Evolutionary conservation across 2,113 vertebrate species (phyloP), one percentile per base, ranked within the genome.

Genomic region (Eleginops maclovinus): DNA sequence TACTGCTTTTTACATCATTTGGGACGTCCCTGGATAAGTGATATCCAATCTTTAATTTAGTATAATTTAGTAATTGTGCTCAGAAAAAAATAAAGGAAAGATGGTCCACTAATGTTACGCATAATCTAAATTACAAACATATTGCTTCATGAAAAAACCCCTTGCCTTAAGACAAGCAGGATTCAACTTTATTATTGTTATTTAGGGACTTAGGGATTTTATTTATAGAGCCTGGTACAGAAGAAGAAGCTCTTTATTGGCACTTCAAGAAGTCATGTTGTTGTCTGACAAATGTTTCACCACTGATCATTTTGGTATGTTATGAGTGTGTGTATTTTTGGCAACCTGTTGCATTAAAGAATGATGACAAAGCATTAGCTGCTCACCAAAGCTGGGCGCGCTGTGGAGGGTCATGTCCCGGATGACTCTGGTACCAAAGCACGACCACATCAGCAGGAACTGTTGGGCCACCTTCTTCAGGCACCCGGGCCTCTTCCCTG

Each of bases 401-500:
- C 98, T 99, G 89, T 99, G 98, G 89, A 99, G 94, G 84, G 98
- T 99, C 98, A 99, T 99, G 74, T 99, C 98, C 82, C 98, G 96
- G 91, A 99, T 99, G 89, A 99, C 98, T 90, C 98, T 95, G 77
- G 98, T 99, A 77, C 98, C 98, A 12, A 99, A 99, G 91, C 98
- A 99, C 46, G 98, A 99, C 98, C 98, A 99, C 97, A 99, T 99
- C 92, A 99, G 93, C 76, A 99, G 96, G 93, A 99, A 99, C 94
- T 99, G 98, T 85, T 99, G 98, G 64, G 98, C 97, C 77, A 98
- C 95, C 93, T 97, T 99, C 95, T 97, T 98, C 94, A 99, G 92
- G 78, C 93, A 96, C 28, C 97, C 97, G 88, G 96, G 96, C 94
- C 95, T 96, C 95, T 97, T 97, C 86, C 95, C 96, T 71, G 98